Evolutionary conservation across 1,140 invertebrate species (phyloP), one percentile per base, ranked within the genome.

Genomic region (Drosophila ohnishii): DNA sequence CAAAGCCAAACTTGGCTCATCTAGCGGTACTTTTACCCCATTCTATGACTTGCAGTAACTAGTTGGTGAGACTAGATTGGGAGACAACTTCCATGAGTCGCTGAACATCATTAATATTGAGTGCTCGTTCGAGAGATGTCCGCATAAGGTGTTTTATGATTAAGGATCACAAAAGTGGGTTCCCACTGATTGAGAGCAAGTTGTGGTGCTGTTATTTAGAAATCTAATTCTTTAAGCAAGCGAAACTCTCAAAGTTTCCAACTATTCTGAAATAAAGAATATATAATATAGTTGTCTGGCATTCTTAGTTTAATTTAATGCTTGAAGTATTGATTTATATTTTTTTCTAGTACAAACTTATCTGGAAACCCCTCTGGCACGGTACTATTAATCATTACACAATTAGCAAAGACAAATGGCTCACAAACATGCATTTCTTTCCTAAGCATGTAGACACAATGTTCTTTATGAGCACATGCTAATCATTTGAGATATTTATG

Each of bases 401-500:
- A 66, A 53, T 53, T 69, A 37, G 47, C 61, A 53, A 28, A 60
- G 40, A 56, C 22, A 55, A 70, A 61, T 13, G 14, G 4, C 14
- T 50, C 19, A 35, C 35, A 39, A 14, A 34, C 22, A 58, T 47
- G 28, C 22, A 57, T 74, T 64, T 64, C 14, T 56, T 57, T 7
- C 19, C 4, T 11, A 25, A 45, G 25, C 57, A 61, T 37, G 10
- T 34, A 60, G 0, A 11, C 25, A 44, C 19, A 70, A 61, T 57
- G 34, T 45, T 28, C 16, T 65, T 75, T 75, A 66, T 62, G 50
- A 50, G 44, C 66, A 78, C 58, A 84, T 86, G 69, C 69, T 75
- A 78, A 86, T 86, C 69, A 82, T 64, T 71, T 59, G 47, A 65
- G 56, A 69, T 83, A 76, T 78, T 71, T 82, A 80, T 84, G 75